Conservation (phyloP, 2,113 vertebrate species). For the Probosciger aterrimus region DNA sequence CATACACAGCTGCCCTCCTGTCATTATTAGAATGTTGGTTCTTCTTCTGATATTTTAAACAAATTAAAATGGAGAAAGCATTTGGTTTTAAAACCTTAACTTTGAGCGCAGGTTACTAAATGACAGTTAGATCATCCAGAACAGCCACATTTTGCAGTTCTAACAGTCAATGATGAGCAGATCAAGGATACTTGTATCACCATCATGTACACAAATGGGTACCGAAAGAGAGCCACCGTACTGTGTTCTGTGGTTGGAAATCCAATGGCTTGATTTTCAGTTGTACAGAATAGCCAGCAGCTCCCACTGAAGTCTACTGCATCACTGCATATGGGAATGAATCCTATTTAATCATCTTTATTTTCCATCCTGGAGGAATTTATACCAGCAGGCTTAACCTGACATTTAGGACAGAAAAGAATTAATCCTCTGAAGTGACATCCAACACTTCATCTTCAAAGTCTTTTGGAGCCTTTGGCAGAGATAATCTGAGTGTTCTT, state of each 20-base stretch:
- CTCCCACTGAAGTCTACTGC: not conserved
- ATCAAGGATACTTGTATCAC: not conserved
- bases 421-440: not conserved
- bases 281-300: not conserved
- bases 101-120: not conserved
- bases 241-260: not conserved
- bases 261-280: not conserved
- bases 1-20: not conserved
- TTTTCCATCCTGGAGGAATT: not conserved
- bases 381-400: not conserved
- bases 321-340: not conserved
- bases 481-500: not conserved
- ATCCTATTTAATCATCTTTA: not conserved
- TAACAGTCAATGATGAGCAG: not conserved
- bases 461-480: not conserved
- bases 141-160: not conserved
- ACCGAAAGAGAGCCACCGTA: fast-evolving
- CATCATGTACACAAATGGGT: not conserved
- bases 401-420: not conserved
- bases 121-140: not conserved
- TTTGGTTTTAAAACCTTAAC: not conserved
- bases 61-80: not conserved
- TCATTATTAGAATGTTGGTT: not conserved
- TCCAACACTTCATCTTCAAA: not conserved
- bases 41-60: not conserved